Base-by-base conservation (phyloP, 2,888 invertebrate genomes). In the Lathronympha strigana region DNA sequence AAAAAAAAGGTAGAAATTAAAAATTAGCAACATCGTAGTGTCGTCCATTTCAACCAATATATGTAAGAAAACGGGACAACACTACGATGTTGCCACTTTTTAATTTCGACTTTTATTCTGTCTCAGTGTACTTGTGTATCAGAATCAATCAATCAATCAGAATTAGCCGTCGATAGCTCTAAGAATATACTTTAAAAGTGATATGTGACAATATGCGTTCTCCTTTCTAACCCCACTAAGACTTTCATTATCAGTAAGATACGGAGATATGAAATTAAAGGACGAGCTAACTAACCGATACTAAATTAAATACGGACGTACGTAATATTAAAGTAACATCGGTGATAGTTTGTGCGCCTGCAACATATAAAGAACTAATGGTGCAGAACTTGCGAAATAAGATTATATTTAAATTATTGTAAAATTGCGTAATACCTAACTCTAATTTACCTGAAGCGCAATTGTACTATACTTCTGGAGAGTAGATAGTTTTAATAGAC, bases 281-380 rank as follows among this genome's bases (percentile, higher is more conserved):
- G 23, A 33, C 51, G 33, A 50, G 33, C 43, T 31, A 36, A 58
- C 50, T 53, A 38, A 51, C 58, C 19, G 21, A 33, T 15, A 28
- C 28, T 31, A 11, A 31, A 36, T 49, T 33, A 54, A 53, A 53
- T 28, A 45, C 57, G 57, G 15, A 57, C 57, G 55, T 50, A 57
- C 57, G 55, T 50, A 43, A 40, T 38, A 38, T 53, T 9, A 45
- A 62, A 53, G 43, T 54, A 62, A 62, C 31, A 45, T 45, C 63
- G 31, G 58, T 60, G 51, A 63, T 51, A 38, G 54, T 66, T 66
- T 66, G 66, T 66, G 60, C 66, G 60, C 38, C 66, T 60, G 66
- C 60, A 53, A 45, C 51, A 47, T 25, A 31, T 28, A 45, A 53
- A 36, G 28, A 53, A 28, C 54, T 54, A 61, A 61, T 36, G 23